These are phyloP conservation scores for Cylindroiulus punctatus DNA, from an alignment of 2,888 invertebrate species.

Conservation along the genomic window DNA sequence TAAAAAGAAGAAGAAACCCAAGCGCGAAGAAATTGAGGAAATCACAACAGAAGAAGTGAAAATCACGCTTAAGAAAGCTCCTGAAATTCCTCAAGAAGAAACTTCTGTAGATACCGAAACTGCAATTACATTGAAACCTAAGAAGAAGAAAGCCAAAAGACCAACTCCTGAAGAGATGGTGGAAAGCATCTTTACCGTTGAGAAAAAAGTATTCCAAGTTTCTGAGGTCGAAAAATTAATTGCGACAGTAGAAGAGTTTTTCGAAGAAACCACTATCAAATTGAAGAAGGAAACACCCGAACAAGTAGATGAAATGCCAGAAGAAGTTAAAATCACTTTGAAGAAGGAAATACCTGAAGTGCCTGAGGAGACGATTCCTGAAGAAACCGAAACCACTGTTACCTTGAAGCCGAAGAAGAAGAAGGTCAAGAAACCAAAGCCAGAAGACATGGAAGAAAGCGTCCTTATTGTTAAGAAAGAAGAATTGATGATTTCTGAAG, in stretches of 20 bases:
- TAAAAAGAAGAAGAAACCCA: slow-evolving; percentile 42
- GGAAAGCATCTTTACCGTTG: neutral
- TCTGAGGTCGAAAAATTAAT: too few species aligned
- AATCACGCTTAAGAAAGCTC: slow-evolving; percentile 25
- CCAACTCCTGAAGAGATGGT: slow-evolving; percentile 8
- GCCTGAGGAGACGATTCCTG: too few species aligned
- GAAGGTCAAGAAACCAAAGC: neutral
- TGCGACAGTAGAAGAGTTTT: too few species aligned
- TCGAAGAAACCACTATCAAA: too few species aligned
- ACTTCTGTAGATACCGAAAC: neutral
- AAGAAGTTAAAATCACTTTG: too few species aligned
- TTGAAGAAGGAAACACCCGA: too few species aligned
- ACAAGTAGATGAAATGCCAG: too few species aligned
- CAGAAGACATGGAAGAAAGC: neutral
- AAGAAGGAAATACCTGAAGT: too few species aligned
- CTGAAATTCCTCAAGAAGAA: neutral
- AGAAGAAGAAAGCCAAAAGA: slow-evolving; percentile 39
- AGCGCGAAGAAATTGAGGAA: slow-evolving; percentile 17
- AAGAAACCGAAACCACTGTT: too few species aligned
- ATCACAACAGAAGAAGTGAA: slow-evolving; percentile 1
- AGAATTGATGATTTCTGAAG: too few species aligned
- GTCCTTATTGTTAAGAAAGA: neutral
- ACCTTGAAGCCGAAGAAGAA: too few species aligned
- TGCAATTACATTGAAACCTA: slow-evolving; percentile 21
- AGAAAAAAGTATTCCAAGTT: neutral